Evolutionary conservation across 2,888 invertebrate genomes (phyloP).

Genomic region (Carcina quercana): DNA sequence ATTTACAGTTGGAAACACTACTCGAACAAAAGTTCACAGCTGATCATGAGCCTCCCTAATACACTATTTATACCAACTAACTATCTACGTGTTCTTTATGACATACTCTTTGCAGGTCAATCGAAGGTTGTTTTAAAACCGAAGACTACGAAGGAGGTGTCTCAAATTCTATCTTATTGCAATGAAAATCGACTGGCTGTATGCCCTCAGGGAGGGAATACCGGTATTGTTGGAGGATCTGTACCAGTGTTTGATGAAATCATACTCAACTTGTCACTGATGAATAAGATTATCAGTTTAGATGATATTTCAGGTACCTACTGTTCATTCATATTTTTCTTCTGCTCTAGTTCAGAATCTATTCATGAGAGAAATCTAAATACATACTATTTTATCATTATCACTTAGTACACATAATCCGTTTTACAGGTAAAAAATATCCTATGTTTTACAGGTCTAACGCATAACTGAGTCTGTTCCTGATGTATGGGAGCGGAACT

Average conservation of each 20-base stretch:
- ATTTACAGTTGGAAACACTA: too few species aligned
- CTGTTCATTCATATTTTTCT: too few species aligned
- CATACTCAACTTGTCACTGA: constrained; percentile 85
- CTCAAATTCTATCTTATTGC: constrained; percentile 89
- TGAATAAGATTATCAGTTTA: constrained; percentile 89
- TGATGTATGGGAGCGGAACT: too few species aligned
- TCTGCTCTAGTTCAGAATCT: too few species aligned
- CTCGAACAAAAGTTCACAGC: constrained; percentile 18
- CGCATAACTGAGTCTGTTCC: too few species aligned
- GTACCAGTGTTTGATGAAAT: constrained; percentile 99
- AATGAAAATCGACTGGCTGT: constrained; percentile 88
- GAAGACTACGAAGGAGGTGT: constrained; percentile 89
- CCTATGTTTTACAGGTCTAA: too few species aligned
- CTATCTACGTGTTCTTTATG: background rate
- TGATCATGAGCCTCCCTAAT: background rate
- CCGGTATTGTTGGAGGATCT: constrained; percentile 96
- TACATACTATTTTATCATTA: too few species aligned
- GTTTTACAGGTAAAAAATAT: too few species aligned
- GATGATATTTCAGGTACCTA: constrained; percentile 88
- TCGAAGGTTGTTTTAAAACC: constrained; percentile 91
- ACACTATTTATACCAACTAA: background rate
- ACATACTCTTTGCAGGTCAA: constrained; percentile 72
- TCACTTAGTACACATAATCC: too few species aligned
- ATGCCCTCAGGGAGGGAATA: constrained; percentile 97
- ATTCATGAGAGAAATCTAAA: too few species aligned